Evolutionary conservation across 2,888 invertebrate genomes (phyloP), one percentile per base, ranked within the genome.

Genomic region (Nudaria mundana): DNA sequence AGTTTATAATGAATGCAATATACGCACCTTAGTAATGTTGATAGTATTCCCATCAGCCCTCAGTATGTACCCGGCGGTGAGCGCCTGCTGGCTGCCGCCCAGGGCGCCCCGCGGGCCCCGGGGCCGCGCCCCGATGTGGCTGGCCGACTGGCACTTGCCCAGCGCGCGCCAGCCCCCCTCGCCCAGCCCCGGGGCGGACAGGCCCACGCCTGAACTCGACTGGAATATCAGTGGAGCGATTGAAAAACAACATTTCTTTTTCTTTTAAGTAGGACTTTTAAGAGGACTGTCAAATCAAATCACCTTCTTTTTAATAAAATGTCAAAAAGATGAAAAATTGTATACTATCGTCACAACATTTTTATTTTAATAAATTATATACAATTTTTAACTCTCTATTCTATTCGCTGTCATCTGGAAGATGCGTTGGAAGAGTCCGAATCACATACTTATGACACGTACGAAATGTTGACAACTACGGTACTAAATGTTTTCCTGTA

Each of bases 81-180:
- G 70, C 29, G 73, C 69, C 53, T 72, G 73, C 32, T 68, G 75
- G 44, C 60, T 66, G 61, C 76, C 70, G 52, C 70, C 63, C 40
- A 62, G 66, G 52, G 39, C 42, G 49, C 58, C 52, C 46, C 42
- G 58, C 23, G 49, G 24, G 35, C 48, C 44, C 38, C 51, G 43
- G 30, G 48, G 46, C 36, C 56, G 43, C 24, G 65, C 51, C 18
- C 70, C 63, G 47, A 86, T 62, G 59, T 84, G 82, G 1, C 71
- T 58, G n/a, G 86, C 87, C 16, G 89, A 89, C 66, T 85, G 78
- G 49, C 89, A 89, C 75, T 88, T 87, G 71, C 82, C 85, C 1
- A 85, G 75, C 23, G 74, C 72, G 12, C 40, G 32, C 44, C 38
- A 40, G 31, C 48, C 23, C 1, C 35, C 2, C 20, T 20, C 3